Evolutionary conservation across 1,140 invertebrate genomes (phyloP).

Genomic region (Brachionus manjavacas): DNA sequence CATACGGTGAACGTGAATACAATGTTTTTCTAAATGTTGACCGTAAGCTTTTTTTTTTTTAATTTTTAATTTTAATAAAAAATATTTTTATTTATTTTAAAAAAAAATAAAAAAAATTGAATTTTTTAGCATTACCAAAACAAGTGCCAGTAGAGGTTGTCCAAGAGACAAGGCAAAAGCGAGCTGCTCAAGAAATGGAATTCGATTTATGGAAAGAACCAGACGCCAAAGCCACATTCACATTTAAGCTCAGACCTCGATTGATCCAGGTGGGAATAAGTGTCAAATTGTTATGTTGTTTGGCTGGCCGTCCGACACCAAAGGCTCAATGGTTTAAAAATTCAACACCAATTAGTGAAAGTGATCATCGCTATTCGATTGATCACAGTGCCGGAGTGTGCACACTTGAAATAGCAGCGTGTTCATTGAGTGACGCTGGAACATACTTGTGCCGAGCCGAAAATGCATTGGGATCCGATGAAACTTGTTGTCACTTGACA

Average conservation of each 20-base stretch:
- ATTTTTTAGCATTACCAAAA: background rate
- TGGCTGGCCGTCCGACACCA: constrained; percentile 85
- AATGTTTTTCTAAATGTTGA: constrained; percentile 94
- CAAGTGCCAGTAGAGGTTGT: background rate
- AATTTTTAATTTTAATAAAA: too few relatives aligned
- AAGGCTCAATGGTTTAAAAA: constrained; percentile 79
- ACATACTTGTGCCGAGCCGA: constrained; percentile 87
- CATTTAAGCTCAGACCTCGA: constrained; percentile 90
- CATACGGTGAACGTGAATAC: constrained; percentile 91
- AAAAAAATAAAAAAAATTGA: constrained; percentile 46
- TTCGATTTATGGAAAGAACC: constrained; percentile 43
- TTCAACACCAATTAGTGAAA: constrained; percentile 70
- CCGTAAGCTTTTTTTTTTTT: constrained; percentile 60
- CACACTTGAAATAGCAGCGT: constrained; percentile 84
- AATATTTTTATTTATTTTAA: background rate
- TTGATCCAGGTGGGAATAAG: constrained; percentile 75
- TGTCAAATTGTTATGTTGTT: constrained; percentile 91
- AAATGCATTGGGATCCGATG: constrained; percentile 84
- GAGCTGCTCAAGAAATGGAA: constrained; percentile 28
- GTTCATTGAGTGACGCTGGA: constrained; percentile 85
- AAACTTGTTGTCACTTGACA: constrained; percentile 81
- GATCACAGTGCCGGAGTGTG: constrained; percentile 84
- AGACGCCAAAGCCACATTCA: constrained; percentile 74
- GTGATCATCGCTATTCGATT: constrained; percentile 67
- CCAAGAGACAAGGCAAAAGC: background rate